A percentile compares a stretch with the other conserved stretches of the same genome.
Evolutionary conservation across 2,888 invertebrate species (phyloP).

Genomic region (Thereva nobilitata): DNA sequence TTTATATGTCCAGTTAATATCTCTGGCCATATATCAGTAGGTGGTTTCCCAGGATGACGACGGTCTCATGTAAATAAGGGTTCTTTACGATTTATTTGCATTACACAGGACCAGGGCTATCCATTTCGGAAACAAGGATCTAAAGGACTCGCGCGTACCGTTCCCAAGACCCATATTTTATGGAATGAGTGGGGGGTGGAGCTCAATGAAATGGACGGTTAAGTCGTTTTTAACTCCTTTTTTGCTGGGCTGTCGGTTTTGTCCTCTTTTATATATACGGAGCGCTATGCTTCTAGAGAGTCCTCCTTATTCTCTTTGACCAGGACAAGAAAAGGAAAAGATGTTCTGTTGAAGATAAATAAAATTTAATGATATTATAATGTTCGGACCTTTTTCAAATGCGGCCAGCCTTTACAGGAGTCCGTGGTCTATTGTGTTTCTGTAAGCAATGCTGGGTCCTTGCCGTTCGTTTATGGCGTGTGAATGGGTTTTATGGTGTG

Average conservation of each 20-base stretch:
- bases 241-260: constrained; percentile 7
- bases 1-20: constrained; percentile 44
- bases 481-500: constrained; percentile 41
- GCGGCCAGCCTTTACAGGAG: neutral
- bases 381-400: constrained; percentile 33
- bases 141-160: constrained; percentile 29
- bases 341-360: constrained; percentile 36
- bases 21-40: constrained; percentile 43
- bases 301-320: neutral
- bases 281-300: neutral
- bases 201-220: constrained; percentile 37
- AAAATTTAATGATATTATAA: constrained; percentile 42
- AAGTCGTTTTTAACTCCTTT: constrained; percentile 37
- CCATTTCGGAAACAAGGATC: constrained; percentile 39
- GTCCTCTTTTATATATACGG: neutral
- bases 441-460: constrained; percentile 32
- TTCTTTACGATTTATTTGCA: constrained; percentile 41
- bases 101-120: constrained; percentile 40
- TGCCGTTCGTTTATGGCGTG: constrained; percentile 32
- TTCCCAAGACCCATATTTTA: constrained; percentile 4
- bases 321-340: constrained; percentile 7
- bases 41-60: constrained; percentile 42
- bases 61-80: constrained; percentile 42
- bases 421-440: constrained; percentile 13
- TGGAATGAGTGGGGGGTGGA: constrained; percentile 3